phyloP scores from a whole-genome alignment of 2,113 vertebrate genomes.

The Sceloporus tristichus region DNA sequence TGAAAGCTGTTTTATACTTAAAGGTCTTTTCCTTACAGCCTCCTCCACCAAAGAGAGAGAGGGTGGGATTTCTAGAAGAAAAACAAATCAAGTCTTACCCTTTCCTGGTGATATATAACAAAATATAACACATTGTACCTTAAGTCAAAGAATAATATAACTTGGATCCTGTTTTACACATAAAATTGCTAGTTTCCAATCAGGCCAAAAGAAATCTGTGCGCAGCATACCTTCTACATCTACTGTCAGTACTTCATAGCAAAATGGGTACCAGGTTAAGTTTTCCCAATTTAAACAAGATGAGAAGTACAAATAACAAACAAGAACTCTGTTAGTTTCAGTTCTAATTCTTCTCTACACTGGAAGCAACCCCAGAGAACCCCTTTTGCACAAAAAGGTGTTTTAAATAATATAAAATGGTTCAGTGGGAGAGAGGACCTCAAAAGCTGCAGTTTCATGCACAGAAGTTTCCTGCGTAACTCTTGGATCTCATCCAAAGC shows the following conservation, averaged over 20 bases:
- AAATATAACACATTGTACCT: background rate
- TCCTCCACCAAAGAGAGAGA: no score
- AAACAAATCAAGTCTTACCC: background rate
- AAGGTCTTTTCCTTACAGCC: background rate
- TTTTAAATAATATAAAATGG: background rate
- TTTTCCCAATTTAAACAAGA: background rate
- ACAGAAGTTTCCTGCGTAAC: background rate
- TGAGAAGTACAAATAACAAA: background rate
- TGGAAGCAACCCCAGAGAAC: background rate
- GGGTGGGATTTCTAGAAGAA: background rate
- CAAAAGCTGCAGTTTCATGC: background rate
- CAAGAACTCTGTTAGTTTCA: background rate
- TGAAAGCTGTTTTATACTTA: background rate
- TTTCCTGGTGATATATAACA: background rate
- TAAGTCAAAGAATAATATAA: background rate
- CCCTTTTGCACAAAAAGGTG: background rate
- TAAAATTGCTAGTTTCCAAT: background rate
- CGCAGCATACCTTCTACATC: background rate
- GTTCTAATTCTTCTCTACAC: background rate
- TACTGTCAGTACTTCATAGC: background rate
- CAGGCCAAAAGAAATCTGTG: background rate
- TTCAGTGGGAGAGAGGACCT: background rate
- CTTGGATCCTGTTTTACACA: background rate
- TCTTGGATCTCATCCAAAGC: background rate
- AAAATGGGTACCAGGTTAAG: background rate